These are phyloP conservation scores for Pangasius sanitwongsei DNA, from an alignment of 2,797 vertebrate species.

Conservation along the genomic window DNA sequence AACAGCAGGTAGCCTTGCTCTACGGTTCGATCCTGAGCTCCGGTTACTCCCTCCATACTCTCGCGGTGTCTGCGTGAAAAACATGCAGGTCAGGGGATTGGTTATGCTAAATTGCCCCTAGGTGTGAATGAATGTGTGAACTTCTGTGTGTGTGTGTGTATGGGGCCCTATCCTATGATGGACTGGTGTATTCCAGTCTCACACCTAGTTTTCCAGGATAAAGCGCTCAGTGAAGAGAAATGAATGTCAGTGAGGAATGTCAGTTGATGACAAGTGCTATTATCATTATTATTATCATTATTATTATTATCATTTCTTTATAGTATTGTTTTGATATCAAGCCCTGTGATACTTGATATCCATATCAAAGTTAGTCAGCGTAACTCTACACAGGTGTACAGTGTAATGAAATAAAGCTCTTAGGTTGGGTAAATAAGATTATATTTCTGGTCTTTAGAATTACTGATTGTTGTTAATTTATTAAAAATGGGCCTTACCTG, in stretches of 20 bases:
- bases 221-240: neutral
- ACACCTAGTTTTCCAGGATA: neutral
- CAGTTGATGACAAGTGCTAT: neutral
- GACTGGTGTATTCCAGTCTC: neutral
- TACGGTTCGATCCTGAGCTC: neutral
- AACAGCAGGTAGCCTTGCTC: neutral
- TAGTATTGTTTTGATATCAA: neutral
- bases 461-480: neutral
- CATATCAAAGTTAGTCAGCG: neutral
- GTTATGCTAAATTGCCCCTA: neutral
- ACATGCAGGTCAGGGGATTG: neutral
- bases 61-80: neutral
- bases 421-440: neutral
- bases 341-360: neutral
- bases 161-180: neutral
- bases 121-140: neutral
- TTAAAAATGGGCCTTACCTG: constrained; percentile 74
- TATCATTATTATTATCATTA: neutral
- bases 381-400: neutral
- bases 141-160: neutral
- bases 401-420: neutral
- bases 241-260: too few species aligned
- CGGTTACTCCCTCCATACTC: neutral
- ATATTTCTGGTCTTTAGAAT: neutral
- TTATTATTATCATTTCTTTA: too few species aligned